phyloP scores from a whole-genome alignment of 1,140 invertebrate genomes.

The Papilio dardanus region DNA sequence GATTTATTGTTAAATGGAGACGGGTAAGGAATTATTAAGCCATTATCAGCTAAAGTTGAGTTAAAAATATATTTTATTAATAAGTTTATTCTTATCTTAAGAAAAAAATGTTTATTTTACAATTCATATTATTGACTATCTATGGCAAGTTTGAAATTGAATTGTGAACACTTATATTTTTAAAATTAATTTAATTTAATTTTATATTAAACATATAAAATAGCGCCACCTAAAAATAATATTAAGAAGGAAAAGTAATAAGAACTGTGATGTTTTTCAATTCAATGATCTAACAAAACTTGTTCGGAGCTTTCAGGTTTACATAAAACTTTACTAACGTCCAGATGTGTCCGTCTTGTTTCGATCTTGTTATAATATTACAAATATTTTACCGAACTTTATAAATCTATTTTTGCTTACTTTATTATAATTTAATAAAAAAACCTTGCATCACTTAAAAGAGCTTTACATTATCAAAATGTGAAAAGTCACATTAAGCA shows the following conservation, averaged over 20 bases:
- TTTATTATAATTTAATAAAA: background rate
- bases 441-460: background rate
- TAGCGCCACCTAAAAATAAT: background rate
- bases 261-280: slow-evolving; percentile 12
- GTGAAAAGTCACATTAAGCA: too few species aligned
- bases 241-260: background rate
- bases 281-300: slow-evolving; percentile 22
- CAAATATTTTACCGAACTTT: background rate
- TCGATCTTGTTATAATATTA: background rate
- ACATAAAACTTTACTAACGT: slow-evolving; percentile 19
- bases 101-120: too few species aligned
- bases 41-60: background rate
- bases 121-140: too few species aligned
- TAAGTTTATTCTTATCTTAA: too few species aligned
- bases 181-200: background rate
- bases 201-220: background rate
- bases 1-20: slow-evolving; percentile 14
- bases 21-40: background rate
- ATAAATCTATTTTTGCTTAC: slow-evolving; percentile 1
- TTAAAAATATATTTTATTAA: too few species aligned
- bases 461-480: background rate
- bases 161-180: too few species aligned
- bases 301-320: slow-evolving; percentile 20
- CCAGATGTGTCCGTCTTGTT: slow-evolving; percentile 16
- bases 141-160: too few species aligned